Evolutionary conservation across 1,140 invertebrate species (phyloP).

Genomic region (Cepaea nemoralis): DNA sequence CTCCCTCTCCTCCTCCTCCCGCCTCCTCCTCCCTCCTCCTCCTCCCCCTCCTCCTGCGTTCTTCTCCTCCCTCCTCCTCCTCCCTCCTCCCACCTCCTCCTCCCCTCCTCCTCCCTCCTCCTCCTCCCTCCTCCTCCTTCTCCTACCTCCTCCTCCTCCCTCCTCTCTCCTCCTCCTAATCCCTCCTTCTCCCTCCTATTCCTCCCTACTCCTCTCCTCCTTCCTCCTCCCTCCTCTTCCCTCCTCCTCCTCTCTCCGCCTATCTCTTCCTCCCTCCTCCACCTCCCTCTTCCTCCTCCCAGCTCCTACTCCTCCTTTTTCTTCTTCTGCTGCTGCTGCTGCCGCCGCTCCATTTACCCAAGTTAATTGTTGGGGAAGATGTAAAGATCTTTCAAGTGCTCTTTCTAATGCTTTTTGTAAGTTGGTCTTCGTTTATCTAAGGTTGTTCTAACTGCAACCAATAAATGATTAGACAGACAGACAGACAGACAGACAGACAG

Average conservation of each 20-base stretch:
- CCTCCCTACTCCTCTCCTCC: too few relatives aligned
- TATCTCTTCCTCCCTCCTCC: not conserved
- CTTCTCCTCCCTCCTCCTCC: not conserved
- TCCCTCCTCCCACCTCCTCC: not conserved
- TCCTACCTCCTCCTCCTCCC: not conserved
- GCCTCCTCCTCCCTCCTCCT: not conserved
- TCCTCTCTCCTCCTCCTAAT: not conserved
- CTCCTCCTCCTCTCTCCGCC: not conserved
- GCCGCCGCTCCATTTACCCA: too few relatives aligned
- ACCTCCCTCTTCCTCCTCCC: not conserved
- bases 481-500: too few relatives aligned
- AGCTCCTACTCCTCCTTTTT: not conserved
- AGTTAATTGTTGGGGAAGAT: too few relatives aligned
- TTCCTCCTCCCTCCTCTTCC: not conserved
- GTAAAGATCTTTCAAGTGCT: too few relatives aligned
- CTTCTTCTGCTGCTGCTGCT: too few relatives aligned
- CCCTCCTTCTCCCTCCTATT: not conserved
- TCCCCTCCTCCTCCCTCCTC: not conserved
- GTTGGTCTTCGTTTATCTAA: too few relatives aligned
- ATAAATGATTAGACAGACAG: too few relatives aligned
- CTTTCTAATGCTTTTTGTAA: too few relatives aligned
- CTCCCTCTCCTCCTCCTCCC: not conserved
- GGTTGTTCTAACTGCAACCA: too few relatives aligned
- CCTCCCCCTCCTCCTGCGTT: not conserved
- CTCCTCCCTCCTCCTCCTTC: not conserved